Conservation (phyloP, 2,113 vertebrate species). For the Lontra canadensis region DNA sequence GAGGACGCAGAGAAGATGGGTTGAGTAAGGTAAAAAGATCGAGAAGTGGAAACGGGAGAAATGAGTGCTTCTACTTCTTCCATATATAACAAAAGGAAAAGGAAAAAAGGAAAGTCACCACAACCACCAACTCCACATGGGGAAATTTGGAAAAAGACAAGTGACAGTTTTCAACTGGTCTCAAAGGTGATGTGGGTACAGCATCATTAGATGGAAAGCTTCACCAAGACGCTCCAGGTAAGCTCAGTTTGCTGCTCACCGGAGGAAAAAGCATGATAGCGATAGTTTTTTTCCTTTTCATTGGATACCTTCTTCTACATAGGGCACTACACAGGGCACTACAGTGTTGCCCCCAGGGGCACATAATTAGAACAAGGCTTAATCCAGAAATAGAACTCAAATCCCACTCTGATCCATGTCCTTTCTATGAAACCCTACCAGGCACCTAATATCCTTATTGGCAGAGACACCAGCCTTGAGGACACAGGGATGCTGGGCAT, state of each 20-base stretch:
- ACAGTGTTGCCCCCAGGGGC: not conserved
- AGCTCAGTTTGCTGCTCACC: not conserved
- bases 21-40: not conserved
- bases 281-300: not conserved
- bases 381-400: not conserved
- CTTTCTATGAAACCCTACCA: not conserved
- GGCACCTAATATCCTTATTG: not conserved
- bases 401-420: not conserved
- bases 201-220: not conserved
- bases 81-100: not conserved
- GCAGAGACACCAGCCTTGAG: not conserved
- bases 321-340: not conserved
- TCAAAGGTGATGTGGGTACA: not conserved
- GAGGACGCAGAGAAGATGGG: not conserved
- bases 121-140: not conserved
- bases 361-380: constrained; percentile 7
- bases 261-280: not conserved
- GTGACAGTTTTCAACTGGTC: not conserved
- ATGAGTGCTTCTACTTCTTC: not conserved
- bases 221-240: not conserved
- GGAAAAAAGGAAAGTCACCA: constrained; percentile 18
- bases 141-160: not conserved
- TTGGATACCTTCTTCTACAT: not conserved
- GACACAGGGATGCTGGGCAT: not conserved
- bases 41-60: not conserved